A percentile compares a stretch with the other conserved stretches of the same genome.
These are phyloP conservation scores for Rhamnusium bicolor DNA, from an alignment of 2,888 invertebrate species.

Conservation along the genomic window DNA sequence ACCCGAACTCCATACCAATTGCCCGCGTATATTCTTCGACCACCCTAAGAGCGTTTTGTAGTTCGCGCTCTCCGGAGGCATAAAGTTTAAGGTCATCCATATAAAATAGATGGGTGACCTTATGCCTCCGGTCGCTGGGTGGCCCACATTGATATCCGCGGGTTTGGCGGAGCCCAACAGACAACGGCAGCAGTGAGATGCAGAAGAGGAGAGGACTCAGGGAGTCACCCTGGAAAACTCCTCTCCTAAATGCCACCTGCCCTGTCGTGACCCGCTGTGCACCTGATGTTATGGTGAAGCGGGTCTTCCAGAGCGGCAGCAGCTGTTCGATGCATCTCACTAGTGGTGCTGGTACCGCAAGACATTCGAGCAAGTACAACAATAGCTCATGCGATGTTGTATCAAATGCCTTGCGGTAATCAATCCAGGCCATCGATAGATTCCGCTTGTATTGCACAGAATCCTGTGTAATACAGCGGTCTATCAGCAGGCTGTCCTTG, in stretches of 20 bases:
- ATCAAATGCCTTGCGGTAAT: conserved; percentile 7
- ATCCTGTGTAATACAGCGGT: too few relatives aligned
- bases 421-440: not conserved
- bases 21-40: not conserved
- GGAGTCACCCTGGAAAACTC: too few relatives aligned
- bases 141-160: not conserved
- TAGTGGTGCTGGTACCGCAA: not conserved
- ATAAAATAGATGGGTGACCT: not conserved
- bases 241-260: too few relatives aligned
- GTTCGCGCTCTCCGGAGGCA: not conserved
- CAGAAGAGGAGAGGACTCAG: not conserved
- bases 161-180: not conserved
- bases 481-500: not conserved
- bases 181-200: conserved; percentile 1
- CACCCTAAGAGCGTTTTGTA: too few relatives aligned
- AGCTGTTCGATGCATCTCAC: conserved; percentile 1
- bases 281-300: too few relatives aligned
- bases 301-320: too few relatives aligned
- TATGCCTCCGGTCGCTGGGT: not conserved
- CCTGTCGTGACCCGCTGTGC: too few relatives aligned
- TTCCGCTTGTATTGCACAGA: too few relatives aligned
- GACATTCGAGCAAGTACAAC: not conserved
- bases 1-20: not conserved
- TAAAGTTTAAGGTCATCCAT: conserved; percentile 18
- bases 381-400: conserved; percentile 3